Percentiles rank a stretch among this genome's conserved stretches.
Evolutionary conservation across 30 jellyfish, hydroid and myxozoan genomes (phyloP).

Genomic region (Rhopilema esculentum): DNA sequence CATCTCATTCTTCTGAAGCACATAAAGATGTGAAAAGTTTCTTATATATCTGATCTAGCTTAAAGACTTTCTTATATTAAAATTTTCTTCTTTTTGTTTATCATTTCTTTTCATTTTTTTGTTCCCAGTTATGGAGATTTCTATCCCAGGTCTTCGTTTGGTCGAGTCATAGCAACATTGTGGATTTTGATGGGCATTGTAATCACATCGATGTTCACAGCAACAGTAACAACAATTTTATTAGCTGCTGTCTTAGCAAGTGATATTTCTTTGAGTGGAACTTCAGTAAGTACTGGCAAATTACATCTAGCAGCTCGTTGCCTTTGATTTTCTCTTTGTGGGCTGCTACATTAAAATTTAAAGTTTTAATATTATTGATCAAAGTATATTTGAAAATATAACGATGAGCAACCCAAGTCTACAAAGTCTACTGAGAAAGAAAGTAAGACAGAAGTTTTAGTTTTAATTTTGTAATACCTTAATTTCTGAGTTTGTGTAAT

Average conservation of each 20-base stretch:
- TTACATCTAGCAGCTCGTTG: neutral
- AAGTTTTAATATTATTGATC: no score
- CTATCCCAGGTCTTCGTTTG: constrained; percentile 66
- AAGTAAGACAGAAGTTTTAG: no score
- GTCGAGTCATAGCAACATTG: constrained; percentile 66
- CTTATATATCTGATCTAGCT: no score
- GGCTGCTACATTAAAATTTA: neutral
- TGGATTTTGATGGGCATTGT: constrained; percentile 80
- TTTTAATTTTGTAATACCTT: no score
- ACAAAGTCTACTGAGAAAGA: no score
- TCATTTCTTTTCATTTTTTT: neutral
- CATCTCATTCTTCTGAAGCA: no score
- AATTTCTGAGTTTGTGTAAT: no score
- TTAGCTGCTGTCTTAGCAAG: constrained; percentile 62
- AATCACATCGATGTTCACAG: constrained; percentile 66
- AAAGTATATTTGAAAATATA: no score
- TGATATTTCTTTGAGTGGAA: constrained; percentile 62
- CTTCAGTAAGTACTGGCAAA: constrained; percentile 20
- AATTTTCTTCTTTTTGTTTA: neutral
- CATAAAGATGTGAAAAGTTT: no score
- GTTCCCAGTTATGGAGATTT: constrained; percentile 72
- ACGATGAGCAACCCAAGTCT: no score
- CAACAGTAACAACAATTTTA: constrained; percentile 69
- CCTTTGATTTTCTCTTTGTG: neutral
- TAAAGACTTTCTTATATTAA: no score